These are phyloP conservation scores for Equus quagga DNA, from an alignment of 2,113 vertebrate genomes.

Conservation along the genomic window DNA sequence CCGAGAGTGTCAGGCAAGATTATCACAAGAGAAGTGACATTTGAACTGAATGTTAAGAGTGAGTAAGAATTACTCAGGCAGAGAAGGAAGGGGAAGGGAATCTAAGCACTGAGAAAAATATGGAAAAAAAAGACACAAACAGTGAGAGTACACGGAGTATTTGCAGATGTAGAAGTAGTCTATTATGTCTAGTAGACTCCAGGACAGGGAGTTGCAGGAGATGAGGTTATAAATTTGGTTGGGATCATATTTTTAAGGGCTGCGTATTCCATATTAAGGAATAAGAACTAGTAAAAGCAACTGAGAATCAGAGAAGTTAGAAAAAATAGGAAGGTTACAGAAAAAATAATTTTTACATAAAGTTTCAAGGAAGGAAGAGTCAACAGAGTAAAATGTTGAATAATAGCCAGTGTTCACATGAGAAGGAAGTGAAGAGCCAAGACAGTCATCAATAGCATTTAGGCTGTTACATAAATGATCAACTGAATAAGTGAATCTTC, in stretches of 20 bases:
- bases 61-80: not conserved
- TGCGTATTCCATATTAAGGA: not conserved
- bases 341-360: not conserved
- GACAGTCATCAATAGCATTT: not conserved
- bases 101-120: not conserved
- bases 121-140: not conserved
- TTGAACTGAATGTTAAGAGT: not conserved
- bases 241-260: not conserved
- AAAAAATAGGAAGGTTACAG: not conserved
- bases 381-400: not conserved
- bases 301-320: not conserved
- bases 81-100: not conserved
- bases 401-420: not conserved
- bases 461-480: not conserved
- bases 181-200: not conserved
- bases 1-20: not conserved
- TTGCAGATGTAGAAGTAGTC: not conserved
- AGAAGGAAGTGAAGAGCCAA: not conserved
- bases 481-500: not conserved
- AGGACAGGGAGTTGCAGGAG: not conserved
- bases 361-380: not conserved
- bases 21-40: not conserved
- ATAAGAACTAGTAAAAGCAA: not conserved
- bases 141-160: not conserved
- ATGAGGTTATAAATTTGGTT: not conserved